Evolutionary conservation across 2,888 invertebrate species (phyloP).

Genomic region (Andrena marginata): DNA sequence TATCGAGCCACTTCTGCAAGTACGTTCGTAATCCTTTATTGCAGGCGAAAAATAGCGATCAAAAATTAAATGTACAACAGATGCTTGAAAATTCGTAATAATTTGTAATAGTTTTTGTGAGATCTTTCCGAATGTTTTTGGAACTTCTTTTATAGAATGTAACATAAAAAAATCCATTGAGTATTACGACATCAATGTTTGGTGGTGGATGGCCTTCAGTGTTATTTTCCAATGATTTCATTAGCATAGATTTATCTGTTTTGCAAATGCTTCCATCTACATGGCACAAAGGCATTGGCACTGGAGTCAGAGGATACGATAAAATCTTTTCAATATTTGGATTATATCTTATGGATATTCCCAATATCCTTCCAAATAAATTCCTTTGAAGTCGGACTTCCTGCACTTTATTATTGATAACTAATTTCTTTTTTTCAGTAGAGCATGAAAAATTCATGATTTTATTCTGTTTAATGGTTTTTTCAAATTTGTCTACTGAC

Average conservation of each 20-base stretch:
- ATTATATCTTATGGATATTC: background rate
- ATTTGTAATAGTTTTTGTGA: background rate
- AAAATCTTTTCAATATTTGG: background rate
- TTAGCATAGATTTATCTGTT: background rate
- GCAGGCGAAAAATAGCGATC: too few relatives aligned
- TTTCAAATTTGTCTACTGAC: background rate
- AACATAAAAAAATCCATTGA: background rate
- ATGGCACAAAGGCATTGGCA: background rate
- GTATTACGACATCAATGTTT: background rate
- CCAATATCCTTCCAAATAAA: background rate
- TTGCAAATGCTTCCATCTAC: background rate
- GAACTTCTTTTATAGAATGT: background rate
- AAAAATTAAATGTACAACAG: too few relatives aligned
- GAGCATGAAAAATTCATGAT: background rate
- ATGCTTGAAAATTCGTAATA: too few relatives aligned
- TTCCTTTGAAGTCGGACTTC: background rate
- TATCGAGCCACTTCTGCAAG: too few relatives aligned
- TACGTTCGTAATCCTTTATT: too few relatives aligned
- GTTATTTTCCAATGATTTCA: background rate
- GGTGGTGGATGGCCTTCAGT: background rate
- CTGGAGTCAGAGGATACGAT: background rate
- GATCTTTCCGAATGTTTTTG: background rate
- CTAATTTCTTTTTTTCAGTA: background rate
- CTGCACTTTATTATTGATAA: background rate
- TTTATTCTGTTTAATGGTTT: background rate